Evolutionary conservation across 1,140 invertebrate genomes (phyloP), one percentile per base, ranked within the genome.

Genomic region (Achatina immaculata): DNA sequence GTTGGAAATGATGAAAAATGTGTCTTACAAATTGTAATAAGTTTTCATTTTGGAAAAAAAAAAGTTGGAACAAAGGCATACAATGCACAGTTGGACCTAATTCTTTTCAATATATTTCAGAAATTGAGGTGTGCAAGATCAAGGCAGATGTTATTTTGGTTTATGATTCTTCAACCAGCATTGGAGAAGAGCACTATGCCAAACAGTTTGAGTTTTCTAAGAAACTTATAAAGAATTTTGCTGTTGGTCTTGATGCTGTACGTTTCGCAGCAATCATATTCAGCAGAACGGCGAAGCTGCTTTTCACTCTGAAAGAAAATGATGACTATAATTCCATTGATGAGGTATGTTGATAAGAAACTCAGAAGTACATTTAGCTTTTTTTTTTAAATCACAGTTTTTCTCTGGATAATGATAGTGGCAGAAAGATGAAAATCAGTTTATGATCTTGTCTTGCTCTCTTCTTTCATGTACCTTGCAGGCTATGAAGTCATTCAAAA

Each of bases 81-180:
- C 19, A 7, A 19, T 55, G 16, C 24, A 2, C 3, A 55, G 16
- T 21, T 2, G 24, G 16, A 24, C 2, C 24, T 55, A 21, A 14
- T 55, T 21, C 3, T 14, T 31, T 31, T 62, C 1, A 1, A 31
- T 31, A 31, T 1, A 19, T 31, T 62, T 4, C 58, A 62, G 58
- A 62, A 34, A 34, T 62, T 21, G 68, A 69, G 1, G 24, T 42
- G 4, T 69, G 68, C n/a, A 21, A 69, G 21, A 24, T 19, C 21
- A 43, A 24, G 40, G 68, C 68, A 21, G 68, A 69, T 69, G 24
- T 69, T 42, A 43, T 69, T 7, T 40, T 69, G 38, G 38, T 69
- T n/a, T 43, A 40, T 40, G 68, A 69, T 69, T 19, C 68, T 7
- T 69, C 68, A 19, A 43, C 9, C 7, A 69, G 68, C 24, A 69